Percentiles rank a stretch among this genome's conserved stretches.
Conservation (phyloP, 2,888 invertebrate genomes). For the Argynnis bischoffii region DNA sequence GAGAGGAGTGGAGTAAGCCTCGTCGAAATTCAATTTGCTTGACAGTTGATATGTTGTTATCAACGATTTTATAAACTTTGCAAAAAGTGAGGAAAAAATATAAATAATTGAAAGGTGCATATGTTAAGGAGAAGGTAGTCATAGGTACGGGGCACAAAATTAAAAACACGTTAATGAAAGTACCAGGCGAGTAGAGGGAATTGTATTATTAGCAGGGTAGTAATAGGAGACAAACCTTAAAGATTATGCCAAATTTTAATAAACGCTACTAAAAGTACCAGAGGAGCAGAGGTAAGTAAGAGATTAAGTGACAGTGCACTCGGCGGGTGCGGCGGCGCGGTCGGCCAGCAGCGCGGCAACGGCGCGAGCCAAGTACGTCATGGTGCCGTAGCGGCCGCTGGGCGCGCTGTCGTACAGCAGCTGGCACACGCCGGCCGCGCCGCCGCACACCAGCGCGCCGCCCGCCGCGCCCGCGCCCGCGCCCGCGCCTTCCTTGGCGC, state of each 20-base stretch:
- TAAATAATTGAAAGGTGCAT: too few relatives aligned
- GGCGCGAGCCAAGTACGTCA: constrained; percentile 96
- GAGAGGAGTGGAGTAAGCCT: too few relatives aligned
- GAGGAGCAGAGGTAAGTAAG: not conserved
- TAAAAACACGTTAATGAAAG: not conserved
- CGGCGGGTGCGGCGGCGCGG: constrained; percentile 89
- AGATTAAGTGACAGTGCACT: constrained; percentile 88
- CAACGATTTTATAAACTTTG: too few relatives aligned
- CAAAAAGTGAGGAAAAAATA: too few relatives aligned
- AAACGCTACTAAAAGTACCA: not conserved
- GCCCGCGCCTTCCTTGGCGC: constrained; percentile 86
- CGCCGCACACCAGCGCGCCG: constrained; percentile 91
- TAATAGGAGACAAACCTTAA: too few relatives aligned
- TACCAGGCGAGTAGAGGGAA: not conserved
- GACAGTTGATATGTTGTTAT: too few relatives aligned
- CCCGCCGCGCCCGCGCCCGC: constrained; percentile 81
- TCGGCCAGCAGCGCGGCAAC: constrained; percentile 87
- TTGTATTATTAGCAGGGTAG: too few relatives aligned
- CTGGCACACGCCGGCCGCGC: constrained; percentile 97
- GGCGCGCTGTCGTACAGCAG: constrained; percentile 99
- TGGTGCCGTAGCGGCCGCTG: constrained; percentile 97
- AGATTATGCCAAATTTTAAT: too few relatives aligned
- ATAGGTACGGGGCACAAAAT: too few relatives aligned
- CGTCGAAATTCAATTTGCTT: too few relatives aligned
- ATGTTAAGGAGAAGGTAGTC: too few relatives aligned